These are phyloP conservation scores for Porites lobata DNA, from an alignment of 92 coral and sea anemone genomes.

Conservation along the genomic window DNA sequence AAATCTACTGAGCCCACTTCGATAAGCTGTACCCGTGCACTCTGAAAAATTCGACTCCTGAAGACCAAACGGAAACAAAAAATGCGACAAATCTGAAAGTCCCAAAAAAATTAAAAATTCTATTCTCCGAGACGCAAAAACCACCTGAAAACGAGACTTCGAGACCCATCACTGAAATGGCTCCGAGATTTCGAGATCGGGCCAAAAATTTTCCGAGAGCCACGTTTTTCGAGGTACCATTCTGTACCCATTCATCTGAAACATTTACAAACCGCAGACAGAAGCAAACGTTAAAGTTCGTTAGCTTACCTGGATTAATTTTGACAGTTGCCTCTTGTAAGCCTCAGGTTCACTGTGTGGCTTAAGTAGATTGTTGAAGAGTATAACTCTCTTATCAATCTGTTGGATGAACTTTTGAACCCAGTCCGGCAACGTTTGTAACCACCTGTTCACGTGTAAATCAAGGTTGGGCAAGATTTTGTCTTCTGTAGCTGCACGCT, in stretches of 20 bases:
- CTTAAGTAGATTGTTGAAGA: conserved; percentile 1
- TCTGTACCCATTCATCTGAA: background rate
- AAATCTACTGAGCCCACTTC: no score
- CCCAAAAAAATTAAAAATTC: no score
- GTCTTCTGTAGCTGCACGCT: conserved; percentile 1
- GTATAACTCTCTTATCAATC: conserved; percentile 1
- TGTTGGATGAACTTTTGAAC: conserved; percentile 1
- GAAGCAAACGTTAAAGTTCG: background rate
- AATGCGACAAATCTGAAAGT: no score
- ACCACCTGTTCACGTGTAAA: background rate
- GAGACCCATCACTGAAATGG: no score
- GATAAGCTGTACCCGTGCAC: no score
- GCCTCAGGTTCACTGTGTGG: background rate
- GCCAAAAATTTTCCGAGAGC: no score
- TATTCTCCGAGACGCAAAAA: background rate
- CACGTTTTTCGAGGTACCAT: no score
- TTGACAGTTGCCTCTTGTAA: background rate
- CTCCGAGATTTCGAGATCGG: no score
- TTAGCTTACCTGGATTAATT: background rate
- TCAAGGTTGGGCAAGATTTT: background rate
- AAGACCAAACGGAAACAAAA: no score
- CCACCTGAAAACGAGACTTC: background rate
- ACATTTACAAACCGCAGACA: background rate
- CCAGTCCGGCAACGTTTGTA: conserved; percentile 1
- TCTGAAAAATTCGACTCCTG: no score